phyloP scores from a whole-genome alignment of 2,888 invertebrate genomes.

The Pyrgus malvae region DNA sequence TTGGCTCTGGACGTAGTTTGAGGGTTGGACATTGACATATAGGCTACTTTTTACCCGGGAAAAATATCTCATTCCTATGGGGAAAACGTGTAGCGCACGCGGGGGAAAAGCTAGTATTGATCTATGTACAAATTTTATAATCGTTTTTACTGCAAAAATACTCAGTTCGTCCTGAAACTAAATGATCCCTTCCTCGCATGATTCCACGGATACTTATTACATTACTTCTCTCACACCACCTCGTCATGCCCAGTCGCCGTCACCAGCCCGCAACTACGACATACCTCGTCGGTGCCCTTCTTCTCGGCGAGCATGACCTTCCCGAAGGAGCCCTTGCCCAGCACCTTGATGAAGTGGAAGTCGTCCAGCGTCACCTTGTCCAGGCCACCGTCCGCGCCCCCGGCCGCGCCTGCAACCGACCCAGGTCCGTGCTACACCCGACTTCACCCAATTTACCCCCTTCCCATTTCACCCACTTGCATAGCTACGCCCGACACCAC shows the following conservation, averaged over 20 bases:
- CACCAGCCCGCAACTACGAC: not conserved
- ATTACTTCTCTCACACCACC: too few species aligned
- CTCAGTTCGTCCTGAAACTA: too few species aligned
- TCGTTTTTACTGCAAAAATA: too few species aligned
- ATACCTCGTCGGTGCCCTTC: constrained; percentile 92
- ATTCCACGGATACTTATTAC: too few species aligned
- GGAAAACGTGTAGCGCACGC: too few species aligned
- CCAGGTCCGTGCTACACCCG: constrained; percentile 17
- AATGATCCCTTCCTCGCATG: too few species aligned
- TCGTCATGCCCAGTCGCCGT: not conserved
- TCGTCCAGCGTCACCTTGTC: constrained; percentile 89
- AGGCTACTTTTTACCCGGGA: too few species aligned
- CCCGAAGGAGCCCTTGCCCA: constrained; percentile 99
- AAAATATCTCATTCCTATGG: too few species aligned
- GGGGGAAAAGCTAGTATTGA: too few species aligned
- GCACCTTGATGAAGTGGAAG: constrained; percentile 98
- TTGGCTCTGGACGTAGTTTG: too few species aligned
- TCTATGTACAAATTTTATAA: too few species aligned
- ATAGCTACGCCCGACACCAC: constrained; percentile 2
- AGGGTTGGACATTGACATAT: too few species aligned
- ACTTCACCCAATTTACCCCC: constrained; percentile 16
- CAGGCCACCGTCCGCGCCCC: constrained; percentile 44
- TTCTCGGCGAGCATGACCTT: constrained; percentile 99
- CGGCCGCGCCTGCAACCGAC: constrained; percentile 31
- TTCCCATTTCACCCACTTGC: not conserved